Percentiles rank a stretch among this genome's conserved stretches.
These are phyloP conservation scores for Anseranas semipalmata DNA, from an alignment of 2,113 vertebrate species.

Conservation along the genomic window DNA sequence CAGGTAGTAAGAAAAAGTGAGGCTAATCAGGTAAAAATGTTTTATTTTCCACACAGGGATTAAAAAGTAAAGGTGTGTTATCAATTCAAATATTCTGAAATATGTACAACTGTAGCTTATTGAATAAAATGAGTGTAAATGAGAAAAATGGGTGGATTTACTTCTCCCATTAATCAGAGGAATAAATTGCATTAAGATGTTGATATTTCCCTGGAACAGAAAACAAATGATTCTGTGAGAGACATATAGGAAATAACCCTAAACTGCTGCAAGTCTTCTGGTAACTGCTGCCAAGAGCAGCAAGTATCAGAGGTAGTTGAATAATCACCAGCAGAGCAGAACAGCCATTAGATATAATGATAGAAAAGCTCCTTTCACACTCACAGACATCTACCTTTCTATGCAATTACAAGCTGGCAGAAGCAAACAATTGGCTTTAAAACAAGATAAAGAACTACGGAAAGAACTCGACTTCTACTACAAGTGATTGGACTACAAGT, in stretches of 20 bases:
- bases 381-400: constrained; percentile 2
- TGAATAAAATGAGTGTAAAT: constrained; percentile 44
- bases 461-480: not conserved
- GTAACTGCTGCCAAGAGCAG: not conserved
- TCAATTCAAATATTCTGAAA: constrained; percentile 59
- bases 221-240: constrained; percentile 36
- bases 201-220: constrained; percentile 51
- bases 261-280: not conserved
- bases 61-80: constrained; percentile 49
- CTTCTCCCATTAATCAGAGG: constrained; percentile 63
- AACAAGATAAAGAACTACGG: constrained; percentile 10
- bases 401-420: constrained; percentile 51
- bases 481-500: not conserved
- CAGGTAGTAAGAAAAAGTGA: constrained; percentile 28
- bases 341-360: constrained; percentile 58
- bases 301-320: constrained; percentile 45
- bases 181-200: constrained; percentile 47
- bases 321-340: constrained; percentile 54
- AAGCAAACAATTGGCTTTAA: constrained; percentile 53
- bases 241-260: not conserved
- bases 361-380: constrained; percentile 52
- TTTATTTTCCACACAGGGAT: constrained; percentile 18
- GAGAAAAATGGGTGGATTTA: constrained; percentile 29
- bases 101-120: constrained; percentile 6
- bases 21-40: constrained; percentile 45